Evolutionary conservation across 2,113 vertebrate species (phyloP), one percentile per base, ranked within the genome.

Genomic region (Seriola aureovittata): DNA sequence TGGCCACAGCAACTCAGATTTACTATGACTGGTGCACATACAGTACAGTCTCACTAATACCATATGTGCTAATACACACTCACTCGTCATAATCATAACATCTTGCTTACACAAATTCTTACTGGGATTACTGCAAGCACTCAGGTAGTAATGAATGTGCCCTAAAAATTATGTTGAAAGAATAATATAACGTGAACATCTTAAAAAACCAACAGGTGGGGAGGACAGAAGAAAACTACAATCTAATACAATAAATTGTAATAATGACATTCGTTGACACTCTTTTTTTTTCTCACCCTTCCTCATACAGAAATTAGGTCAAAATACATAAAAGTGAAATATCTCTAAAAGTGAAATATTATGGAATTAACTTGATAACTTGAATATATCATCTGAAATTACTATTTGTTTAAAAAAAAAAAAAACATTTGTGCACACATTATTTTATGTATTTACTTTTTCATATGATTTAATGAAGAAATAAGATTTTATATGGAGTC

Each of bases 1-100:
- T 9, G 0, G 34, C 55, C 67, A 60, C 69, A 58, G 68, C 10
- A 68, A 67, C 74, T 68, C 68, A 58, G 42, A 63, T 67, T 67
- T 75, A 79, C 38, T 48, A 66, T 40, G 25, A 81, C 62, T 52
- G 11, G 1, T 77, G 46, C 38, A 67, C 16, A 44, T 7, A 2
- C 52, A 75, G 8, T 7, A 2, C 52, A 75, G 5, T 50, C 29
- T 48, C 32, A 58, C 25, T 55, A 42, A 54, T 68, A 48, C 57
- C 57, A 54, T 60, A 62, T 55, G 63, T 44, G 64, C n/a, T 10
- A 17, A 23, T 29, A 57, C 50, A 72, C 29, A 13, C 19, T 42
- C 44, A 32, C 34, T 36, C 21, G 13, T 13, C 17, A 63, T 25
- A 16, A 19, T 23, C 60, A 19, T 21, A 21, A 23, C 58, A 3